These are phyloP conservation scores for Leptogaster cylindrica DNA, from an alignment of 2,888 invertebrate species.

Conservation along the genomic window DNA sequence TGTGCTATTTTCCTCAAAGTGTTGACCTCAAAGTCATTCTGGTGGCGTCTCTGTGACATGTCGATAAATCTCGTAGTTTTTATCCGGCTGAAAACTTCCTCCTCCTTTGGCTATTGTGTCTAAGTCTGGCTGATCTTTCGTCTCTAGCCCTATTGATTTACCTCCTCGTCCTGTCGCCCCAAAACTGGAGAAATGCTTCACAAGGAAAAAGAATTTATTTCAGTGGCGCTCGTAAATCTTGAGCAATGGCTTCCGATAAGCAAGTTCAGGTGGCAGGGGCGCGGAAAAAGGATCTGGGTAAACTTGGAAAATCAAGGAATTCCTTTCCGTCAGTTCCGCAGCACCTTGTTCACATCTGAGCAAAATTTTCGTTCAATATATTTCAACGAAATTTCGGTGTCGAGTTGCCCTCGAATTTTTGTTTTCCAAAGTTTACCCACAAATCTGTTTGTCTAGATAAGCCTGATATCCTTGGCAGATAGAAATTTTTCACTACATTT, in stretches of 20 bases:
- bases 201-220: constrained; percentile 28
- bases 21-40: constrained; percentile 40
- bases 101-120: constrained; percentile 4
- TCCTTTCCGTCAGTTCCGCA: background rate
- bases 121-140: constrained; percentile 28
- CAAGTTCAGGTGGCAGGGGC: background rate
- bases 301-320: constrained; percentile 23
- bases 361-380: constrained; percentile 9
- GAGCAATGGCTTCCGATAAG: constrained; percentile 38
- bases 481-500: constrained; percentile 3
- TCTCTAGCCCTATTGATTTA: background rate
- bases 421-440: constrained; percentile 12
- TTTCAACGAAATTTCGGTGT: constrained; percentile 1
- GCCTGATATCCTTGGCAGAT: constrained; percentile 1
- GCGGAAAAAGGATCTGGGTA: background rate
- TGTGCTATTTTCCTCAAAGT: constrained; percentile 29
- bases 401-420: constrained; percentile 7
- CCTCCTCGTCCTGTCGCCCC: background rate
- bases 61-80: constrained; percentile 38
- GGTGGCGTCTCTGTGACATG: constrained; percentile 35
- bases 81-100: constrained; percentile 19
- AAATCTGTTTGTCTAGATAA: constrained; percentile 34
- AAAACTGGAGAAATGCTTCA: background rate
- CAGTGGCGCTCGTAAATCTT: constrained; percentile 34
- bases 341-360: background rate